Evolutionary conservation across 2,888 invertebrate species (phyloP).

Genomic region (Theretra japonica): DNA sequence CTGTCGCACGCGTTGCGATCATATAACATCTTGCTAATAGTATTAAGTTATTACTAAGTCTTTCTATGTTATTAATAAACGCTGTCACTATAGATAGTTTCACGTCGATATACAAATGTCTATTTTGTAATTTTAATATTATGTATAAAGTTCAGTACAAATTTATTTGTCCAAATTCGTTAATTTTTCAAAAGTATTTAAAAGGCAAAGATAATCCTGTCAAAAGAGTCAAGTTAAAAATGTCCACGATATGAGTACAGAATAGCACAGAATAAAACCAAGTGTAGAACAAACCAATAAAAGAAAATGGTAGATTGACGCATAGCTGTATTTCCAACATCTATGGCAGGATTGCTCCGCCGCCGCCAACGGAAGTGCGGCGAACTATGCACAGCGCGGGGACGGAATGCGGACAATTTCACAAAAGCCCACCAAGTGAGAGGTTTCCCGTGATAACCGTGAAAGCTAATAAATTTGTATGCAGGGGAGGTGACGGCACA

Average conservation of each 20-base stretch:
- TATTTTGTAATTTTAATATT: background rate
- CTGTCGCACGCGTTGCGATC: constrained; percentile 22
- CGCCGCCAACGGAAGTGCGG: constrained; percentile 64
- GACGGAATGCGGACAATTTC: constrained; percentile 75
- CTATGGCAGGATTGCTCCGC: constrained; percentile 58
- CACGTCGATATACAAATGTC: background rate
- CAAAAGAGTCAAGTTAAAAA: constrained; percentile 1
- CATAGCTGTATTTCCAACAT: constrained; percentile 65
- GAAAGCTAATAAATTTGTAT: constrained; percentile 77
- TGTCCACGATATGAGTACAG: background rate
- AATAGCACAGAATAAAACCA: background rate
- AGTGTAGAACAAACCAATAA: constrained; percentile 41
- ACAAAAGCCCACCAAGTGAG: constrained; percentile 74
- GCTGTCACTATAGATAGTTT: background rate
- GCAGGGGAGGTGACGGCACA: constrained; percentile 66
- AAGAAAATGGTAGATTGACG: constrained; percentile 53
- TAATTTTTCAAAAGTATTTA: background rate
- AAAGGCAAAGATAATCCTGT: background rate
- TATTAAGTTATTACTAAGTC: background rate
- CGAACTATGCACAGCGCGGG: constrained; percentile 67
- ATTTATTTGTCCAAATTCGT: background rate
- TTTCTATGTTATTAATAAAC: background rate
- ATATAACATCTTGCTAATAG: constrained; percentile 16
- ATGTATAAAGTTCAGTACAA: too few species aligned
- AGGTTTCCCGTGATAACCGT: constrained; percentile 73